These are phyloP conservation scores for Lithophane leautieri DNA, from an alignment of 2,888 invertebrate genomes.

Conservation along the genomic window DNA sequence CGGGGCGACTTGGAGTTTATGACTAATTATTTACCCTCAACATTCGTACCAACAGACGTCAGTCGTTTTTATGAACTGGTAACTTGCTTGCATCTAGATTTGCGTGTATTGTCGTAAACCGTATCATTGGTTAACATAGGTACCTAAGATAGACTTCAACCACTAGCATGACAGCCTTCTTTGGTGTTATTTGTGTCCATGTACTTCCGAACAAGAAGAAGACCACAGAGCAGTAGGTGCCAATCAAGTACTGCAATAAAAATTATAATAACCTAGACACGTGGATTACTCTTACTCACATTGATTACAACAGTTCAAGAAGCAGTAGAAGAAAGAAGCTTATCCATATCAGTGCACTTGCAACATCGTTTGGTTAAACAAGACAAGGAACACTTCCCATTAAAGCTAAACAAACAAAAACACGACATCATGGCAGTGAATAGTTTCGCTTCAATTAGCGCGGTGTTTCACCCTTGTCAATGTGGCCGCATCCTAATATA, in stretches of 20 bases:
- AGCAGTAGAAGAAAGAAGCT: neutral
- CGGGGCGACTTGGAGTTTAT: no score
- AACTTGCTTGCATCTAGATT: neutral
- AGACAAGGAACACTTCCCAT: slow-evolving; percentile 17
- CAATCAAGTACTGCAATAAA: neutral
- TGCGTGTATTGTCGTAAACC: neutral
- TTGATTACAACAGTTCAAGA: neutral
- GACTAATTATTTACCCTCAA: neutral
- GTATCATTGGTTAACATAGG: neutral
- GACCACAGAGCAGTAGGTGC: neutral
- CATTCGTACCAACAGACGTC: neutral
- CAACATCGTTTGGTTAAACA: neutral
- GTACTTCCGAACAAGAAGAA: neutral
- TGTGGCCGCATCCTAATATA: slow-evolving; percentile 52
- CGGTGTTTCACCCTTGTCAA: slow-evolving; percentile 58
- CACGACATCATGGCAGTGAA: slow-evolving; percentile 29
- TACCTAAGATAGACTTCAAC: neutral
- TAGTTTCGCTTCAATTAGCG: slow-evolving; percentile 62
- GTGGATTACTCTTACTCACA: neutral
- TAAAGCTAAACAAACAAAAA: slow-evolving; percentile 45
- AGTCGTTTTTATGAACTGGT: neutral
- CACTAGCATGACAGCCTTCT: neutral
- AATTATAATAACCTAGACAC: neutral
- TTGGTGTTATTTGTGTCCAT: neutral
- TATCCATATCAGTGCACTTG: neutral